Base-by-base conservation (phyloP, 2,888 invertebrate genomes). In the Seira sanloemensis region DNA sequence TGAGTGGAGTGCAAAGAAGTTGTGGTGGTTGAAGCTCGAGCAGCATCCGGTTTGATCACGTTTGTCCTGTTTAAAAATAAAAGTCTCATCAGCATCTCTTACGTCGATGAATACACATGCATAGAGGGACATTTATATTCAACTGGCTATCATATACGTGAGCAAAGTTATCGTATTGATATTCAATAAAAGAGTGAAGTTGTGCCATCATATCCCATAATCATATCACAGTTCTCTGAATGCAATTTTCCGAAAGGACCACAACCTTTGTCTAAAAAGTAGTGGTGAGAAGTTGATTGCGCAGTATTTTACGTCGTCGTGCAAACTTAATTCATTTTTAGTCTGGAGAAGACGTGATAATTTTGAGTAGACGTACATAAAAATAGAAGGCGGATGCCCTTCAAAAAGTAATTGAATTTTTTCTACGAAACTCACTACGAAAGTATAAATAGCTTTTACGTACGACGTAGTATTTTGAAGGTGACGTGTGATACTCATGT, bases 1-100 rank as follows among this genome's bases (percentile, higher is more conserved):
- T 78, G 71, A 69, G 71, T 65, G 24, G 27, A 19, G 37, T 37
- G 37, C 5, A 37, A 37, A 7, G 37, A 37, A 37, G 37, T 37
- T 37, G 5, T n/a, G n/a, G n/a, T n/a, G n/a, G n/a, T n/a, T n/a
- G n/a, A n/a, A n/a, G n/a, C 5, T 12, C 37, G 5, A 37, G 5
- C 37, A 37, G 5, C 4, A 37, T 37, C 37, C 37, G 37, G 37
- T 12, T 37, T 12, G 4, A 37, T 37, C 37, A 37, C 37, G 37
- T 37, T 37, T 37, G 37, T 37, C 12, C 37, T 37, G 37, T 37
- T 37, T 37, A 37, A 37, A 37, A 37, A 37, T 37, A 37, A 37
- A 37, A 37, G 12, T 12, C 4, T 37, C 37, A 37, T 37, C 12
- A 37, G 37, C 37, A 37, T 37, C 37, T 4, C 37, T 37, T 12